Evolutionary conservation across 2,113 vertebrate genomes (phyloP).

Genomic region (Sceloporus tristichus): DNA sequence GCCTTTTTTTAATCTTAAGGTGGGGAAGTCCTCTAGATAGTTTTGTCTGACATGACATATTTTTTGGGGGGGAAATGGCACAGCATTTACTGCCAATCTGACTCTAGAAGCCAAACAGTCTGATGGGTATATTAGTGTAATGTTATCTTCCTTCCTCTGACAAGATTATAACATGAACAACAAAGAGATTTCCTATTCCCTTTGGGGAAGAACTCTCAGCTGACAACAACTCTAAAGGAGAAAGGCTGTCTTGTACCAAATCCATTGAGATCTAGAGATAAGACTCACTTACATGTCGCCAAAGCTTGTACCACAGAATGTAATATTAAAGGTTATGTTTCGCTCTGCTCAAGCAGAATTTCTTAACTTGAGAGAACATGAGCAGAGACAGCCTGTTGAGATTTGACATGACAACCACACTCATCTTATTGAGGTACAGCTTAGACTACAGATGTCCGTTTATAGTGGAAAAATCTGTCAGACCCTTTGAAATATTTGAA

Average conservation of each 20-base stretch:
- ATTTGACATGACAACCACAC: conserved; percentile 83
- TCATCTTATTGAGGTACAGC: conserved; percentile 72
- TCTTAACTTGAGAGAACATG: conserved; percentile 75
- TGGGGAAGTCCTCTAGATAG: background rate
- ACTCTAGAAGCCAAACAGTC: conserved; percentile 25
- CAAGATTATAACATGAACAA: conserved; percentile 48
- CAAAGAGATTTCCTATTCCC: conserved; percentile 59
- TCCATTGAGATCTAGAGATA: conserved; percentile 79
- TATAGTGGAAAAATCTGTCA: conserved; percentile 75
- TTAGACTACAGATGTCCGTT: conserved; percentile 72
- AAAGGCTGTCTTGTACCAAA: conserved; percentile 77
- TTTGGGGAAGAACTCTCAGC: conserved; percentile 69
- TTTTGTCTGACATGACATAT: conserved; percentile 13
- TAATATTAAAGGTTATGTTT: conserved; percentile 87
- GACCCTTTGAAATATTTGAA: conserved; percentile 68
- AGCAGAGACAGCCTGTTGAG: conserved; percentile 75
- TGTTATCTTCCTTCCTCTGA: conserved; percentile 60
- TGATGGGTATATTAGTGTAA: conserved; percentile 39
- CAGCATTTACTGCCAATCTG: conserved; percentile 4
- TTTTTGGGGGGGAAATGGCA: background rate
- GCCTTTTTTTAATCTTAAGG: background rate
- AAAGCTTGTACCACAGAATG: conserved; percentile 80
- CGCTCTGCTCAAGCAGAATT: conserved; percentile 75
- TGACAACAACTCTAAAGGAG: conserved; percentile 73
- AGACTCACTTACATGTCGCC: conserved; percentile 74